Conservation (phyloP, 37 sponge, comb jelly and placozoan species). For the Crambe crambe region DNA sequence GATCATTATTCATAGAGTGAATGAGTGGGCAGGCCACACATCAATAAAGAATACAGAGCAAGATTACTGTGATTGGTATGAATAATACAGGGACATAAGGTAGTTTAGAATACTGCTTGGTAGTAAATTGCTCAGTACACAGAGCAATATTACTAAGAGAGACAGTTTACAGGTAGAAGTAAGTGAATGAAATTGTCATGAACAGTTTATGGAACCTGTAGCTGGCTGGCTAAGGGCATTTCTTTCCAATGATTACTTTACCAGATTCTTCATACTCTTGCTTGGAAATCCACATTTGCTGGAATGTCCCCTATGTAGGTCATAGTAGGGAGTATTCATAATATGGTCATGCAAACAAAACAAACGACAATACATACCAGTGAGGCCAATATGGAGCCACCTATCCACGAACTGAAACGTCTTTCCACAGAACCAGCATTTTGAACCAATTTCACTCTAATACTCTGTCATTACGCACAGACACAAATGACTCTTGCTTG, state of each 20-base stretch:
- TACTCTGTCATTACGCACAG: constrained; percentile 53
- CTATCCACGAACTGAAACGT: constrained; percentile 92
- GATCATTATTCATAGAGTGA: too few relatives aligned
- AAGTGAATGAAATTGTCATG: too few relatives aligned
- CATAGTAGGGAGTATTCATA: background rate
- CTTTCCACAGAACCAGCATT: constrained; percentile 75
- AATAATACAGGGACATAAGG: too few relatives aligned
- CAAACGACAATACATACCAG: constrained; percentile 68
- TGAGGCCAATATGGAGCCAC: constrained; percentile 94
- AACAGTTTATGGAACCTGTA: too few relatives aligned
- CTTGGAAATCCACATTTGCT: constrained; percentile 97
- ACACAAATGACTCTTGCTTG: background rate
- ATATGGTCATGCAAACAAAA: background rate
- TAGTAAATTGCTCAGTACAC: too few relatives aligned
- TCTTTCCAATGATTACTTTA: constrained; percentile 84
- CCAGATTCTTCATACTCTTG: constrained; percentile 91
- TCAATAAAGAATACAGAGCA: too few relatives aligned
- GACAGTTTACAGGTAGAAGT: too few relatives aligned
- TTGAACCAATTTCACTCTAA: constrained; percentile 79
- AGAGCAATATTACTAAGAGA: too few relatives aligned
- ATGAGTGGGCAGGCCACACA: too few relatives aligned
- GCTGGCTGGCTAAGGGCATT: constrained; percentile 95
- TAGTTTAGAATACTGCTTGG: too few relatives aligned
- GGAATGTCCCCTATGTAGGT: constrained; percentile 87
- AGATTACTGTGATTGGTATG: too few relatives aligned